phyloP scores from a whole-genome alignment of 1,140 invertebrate species.

The Drosophila parvula region DNA sequence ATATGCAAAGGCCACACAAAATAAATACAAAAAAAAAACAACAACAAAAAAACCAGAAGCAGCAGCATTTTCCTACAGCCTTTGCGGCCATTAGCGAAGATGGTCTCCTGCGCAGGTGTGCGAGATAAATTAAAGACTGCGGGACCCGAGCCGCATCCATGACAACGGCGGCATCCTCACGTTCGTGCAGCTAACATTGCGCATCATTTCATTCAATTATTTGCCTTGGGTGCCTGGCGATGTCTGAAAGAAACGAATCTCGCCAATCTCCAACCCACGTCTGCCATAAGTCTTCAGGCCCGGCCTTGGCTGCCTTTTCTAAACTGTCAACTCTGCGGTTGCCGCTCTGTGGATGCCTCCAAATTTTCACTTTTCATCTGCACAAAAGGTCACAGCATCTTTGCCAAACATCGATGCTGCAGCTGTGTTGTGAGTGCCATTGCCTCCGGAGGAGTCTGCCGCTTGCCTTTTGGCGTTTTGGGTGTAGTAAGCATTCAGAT shows the following conservation, averaged over 20 bases:
- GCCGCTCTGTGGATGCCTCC: conserved; percentile 23
- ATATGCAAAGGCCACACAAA: conserved; percentile 54
- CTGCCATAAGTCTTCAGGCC: conserved; percentile 44
- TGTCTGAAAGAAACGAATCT: conserved; percentile 39
- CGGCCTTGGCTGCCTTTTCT: conserved; percentile 69
- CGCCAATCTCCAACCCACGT: conserved; percentile 59
- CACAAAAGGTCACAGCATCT: conserved; percentile 65
- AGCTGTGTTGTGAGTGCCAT: conserved; percentile 18
- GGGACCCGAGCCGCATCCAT: conserved; percentile 14
- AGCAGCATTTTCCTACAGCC: conserved; percentile 10
- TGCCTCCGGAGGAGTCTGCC: conserved; percentile 44
- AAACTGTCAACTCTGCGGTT: conserved; percentile 74
- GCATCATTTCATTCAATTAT: conserved; percentile 64
- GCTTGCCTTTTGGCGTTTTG: conserved; percentile 17
- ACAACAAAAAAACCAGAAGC: conserved; percentile 69
- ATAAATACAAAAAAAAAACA: no score
- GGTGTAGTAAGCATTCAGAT: conserved; percentile 71
- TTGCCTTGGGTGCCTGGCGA: conserved; percentile 27
- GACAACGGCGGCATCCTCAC: conserved; percentile 62
- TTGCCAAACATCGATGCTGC: conserved; percentile 42
- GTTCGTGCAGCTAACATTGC: conserved; percentile 37
- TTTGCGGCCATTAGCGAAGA: conserved; percentile 44
- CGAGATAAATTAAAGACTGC: conserved; percentile 76
- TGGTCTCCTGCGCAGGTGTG: conserved; percentile 61
- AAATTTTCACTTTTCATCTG: conserved; percentile 78